Percentiles rank a stretch among this genome's conserved stretches.
Evolutionary conservation across 2,113 vertebrate genomes (phyloP).

Genomic region (Nesogale talazaci): DNA sequence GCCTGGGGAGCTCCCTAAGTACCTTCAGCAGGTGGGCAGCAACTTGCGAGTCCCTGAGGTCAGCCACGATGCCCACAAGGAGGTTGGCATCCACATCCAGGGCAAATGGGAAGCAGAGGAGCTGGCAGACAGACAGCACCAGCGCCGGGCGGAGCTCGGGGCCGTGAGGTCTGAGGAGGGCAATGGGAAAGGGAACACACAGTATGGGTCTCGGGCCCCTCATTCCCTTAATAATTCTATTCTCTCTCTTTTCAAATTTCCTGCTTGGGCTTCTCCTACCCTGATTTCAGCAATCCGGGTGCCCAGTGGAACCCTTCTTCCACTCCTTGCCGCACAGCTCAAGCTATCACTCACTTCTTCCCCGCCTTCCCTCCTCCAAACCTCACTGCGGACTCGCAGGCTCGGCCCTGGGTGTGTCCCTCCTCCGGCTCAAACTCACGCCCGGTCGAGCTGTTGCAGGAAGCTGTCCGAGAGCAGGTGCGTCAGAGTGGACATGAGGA

Average conservation of each 20-base stretch:
- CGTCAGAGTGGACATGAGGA: conserved; percentile 83
- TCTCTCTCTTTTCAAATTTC: not conserved
- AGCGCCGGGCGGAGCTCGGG: conserved; percentile 81
- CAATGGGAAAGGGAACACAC: not conserved
- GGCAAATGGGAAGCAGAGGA: conserved; percentile 88
- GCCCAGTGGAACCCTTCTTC: not conserved
- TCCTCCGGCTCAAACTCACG: conserved; percentile 82
- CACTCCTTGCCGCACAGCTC: not conserved
- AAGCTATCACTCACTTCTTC: not conserved
- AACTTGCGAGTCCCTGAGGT: conserved; percentile 81
- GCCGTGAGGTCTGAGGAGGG: conserved; percentile 77
- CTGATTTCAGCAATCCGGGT: not conserved
- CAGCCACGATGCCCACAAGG: conserved; percentile 71
- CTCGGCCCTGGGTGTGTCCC: not conserved
- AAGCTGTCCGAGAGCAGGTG: conserved; percentile 84
- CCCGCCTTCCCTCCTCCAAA: not conserved
- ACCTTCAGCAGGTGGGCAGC: conserved; percentile 87
- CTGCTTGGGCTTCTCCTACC: not conserved
- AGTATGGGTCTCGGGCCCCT: not conserved
- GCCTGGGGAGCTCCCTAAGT: conserved; percentile 23
- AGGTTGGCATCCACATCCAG: conserved; percentile 82
- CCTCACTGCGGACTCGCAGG: not conserved
- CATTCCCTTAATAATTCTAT: not conserved
- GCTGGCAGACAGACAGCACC: conserved; percentile 85
- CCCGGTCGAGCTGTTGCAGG: conserved; percentile 80